phyloP scores from a whole-genome alignment of 1,140 invertebrate genomes.

The Schlechtendalia chinensis region DNA sequence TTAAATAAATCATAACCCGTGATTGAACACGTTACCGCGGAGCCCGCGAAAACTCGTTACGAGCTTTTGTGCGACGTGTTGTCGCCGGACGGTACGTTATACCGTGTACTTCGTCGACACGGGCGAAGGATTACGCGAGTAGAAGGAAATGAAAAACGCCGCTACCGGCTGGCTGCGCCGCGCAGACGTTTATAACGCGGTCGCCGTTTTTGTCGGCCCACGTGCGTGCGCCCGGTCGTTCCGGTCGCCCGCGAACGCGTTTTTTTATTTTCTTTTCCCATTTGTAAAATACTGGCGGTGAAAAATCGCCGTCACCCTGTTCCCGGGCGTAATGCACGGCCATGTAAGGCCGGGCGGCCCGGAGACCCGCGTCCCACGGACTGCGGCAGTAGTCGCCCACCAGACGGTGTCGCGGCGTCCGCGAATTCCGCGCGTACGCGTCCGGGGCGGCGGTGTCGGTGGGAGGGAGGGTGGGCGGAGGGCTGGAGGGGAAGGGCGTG shows the following conservation, averaged over 20 bases:
- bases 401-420: neutral
- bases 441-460: neutral
- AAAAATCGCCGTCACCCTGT: conserved; percentile 3
- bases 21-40: too few species aligned
- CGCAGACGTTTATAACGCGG: too few species aligned
- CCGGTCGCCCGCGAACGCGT: neutral
- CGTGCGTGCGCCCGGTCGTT: neutral
- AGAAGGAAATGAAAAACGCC: too few species aligned
- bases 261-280: neutral
- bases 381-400: conserved; percentile 26
- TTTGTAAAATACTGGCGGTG: neutral
- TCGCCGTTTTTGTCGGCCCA: neutral
- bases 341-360: conserved; percentile 31
- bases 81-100: too few species aligned
- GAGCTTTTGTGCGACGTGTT: too few species aligned
- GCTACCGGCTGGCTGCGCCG: too few species aligned
- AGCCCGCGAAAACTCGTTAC: too few species aligned
- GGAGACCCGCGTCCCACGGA: conserved; percentile 37
- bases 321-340: conserved; percentile 41
- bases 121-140: too few species aligned
- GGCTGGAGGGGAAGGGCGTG: neutral
- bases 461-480: neutral
- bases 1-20: too few species aligned
- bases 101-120: too few species aligned
- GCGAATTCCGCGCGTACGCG: conserved; percentile 23